These are phyloP conservation scores for Origma solitaria DNA, from an alignment of 2,113 vertebrate genomes.

Conservation along the genomic window DNA sequence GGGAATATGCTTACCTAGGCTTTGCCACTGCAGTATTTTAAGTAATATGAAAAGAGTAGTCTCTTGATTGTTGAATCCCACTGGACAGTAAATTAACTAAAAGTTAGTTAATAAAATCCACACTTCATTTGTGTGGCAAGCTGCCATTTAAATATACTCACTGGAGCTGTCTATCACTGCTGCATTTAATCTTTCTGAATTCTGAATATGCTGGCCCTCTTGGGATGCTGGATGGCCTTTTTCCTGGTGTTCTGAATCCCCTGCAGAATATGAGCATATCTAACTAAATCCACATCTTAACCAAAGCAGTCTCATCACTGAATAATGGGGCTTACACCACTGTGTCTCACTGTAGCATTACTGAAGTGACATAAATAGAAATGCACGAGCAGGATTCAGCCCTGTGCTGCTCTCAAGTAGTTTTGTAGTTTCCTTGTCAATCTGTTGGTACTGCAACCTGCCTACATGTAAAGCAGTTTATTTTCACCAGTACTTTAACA, in stretches of 20 bases:
- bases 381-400: not conserved
- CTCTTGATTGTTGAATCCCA: constrained; percentile 7
- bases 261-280: not conserved
- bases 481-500: not conserved
- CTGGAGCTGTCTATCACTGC: not conserved
- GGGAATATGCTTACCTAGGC: not conserved
- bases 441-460: not conserved
- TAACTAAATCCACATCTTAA: not conserved
- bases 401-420: not conserved
- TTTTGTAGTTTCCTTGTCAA: not conserved
- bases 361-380: not conserved
- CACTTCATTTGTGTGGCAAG: not conserved
- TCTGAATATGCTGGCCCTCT: not conserved
- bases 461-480: not conserved
- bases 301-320: not conserved
- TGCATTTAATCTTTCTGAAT: not conserved
- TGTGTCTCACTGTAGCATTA: not conserved
- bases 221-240: not conserved
- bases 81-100: constrained; percentile 7
- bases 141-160: not conserved
- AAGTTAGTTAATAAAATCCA: constrained; percentile 34
- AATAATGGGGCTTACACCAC: not conserved
- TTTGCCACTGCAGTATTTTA: not conserved
- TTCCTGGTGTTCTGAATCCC: not conserved
- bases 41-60: not conserved